Evolutionary conservation across 2,113 vertebrate genomes (phyloP).

Genomic region (Mormyrus iriodes): DNA sequence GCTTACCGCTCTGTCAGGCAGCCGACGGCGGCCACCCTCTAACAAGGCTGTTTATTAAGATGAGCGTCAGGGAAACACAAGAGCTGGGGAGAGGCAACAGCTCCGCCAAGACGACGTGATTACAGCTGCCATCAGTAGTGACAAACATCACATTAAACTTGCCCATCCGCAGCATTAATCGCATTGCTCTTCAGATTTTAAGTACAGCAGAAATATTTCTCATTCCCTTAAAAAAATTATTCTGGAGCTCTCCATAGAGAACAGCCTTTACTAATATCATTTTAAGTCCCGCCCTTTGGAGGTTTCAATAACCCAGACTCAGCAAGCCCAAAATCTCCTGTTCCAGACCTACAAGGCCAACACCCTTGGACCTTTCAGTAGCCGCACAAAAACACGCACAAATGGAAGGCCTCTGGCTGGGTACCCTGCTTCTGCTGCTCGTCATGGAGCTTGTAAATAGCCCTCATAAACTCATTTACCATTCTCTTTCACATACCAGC

Average conservation of each 20-base stretch:
- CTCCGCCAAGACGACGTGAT: neutral
- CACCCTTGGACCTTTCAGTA: constrained; percentile 28
- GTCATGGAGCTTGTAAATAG: constrained; percentile 37
- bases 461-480: constrained; percentile 37
- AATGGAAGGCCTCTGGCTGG: constrained; percentile 1
- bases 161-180: neutral
- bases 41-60: neutral
- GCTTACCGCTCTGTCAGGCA: constrained; percentile 34
- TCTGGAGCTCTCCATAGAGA: neutral
- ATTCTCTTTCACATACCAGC: constrained; percentile 38
- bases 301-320: neutral
- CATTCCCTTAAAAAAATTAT: neutral
- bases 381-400: constrained; percentile 14
- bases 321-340: neutral
- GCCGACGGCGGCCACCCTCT: neutral
- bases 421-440: constrained; percentile 28
- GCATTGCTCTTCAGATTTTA: neutral
- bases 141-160: neutral
- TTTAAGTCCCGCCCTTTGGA: neutral
- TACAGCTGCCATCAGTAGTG: neutral
- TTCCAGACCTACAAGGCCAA: neutral
- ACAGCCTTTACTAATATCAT: neutral
- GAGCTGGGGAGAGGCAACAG: no score
- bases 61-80: neutral
- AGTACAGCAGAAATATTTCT: neutral